Percentiles rank a stretch among this genome's conserved stretches.
phyloP scores from a whole-genome alignment of 2,888 invertebrate genomes.

The Pegoplata infirma region DNA sequence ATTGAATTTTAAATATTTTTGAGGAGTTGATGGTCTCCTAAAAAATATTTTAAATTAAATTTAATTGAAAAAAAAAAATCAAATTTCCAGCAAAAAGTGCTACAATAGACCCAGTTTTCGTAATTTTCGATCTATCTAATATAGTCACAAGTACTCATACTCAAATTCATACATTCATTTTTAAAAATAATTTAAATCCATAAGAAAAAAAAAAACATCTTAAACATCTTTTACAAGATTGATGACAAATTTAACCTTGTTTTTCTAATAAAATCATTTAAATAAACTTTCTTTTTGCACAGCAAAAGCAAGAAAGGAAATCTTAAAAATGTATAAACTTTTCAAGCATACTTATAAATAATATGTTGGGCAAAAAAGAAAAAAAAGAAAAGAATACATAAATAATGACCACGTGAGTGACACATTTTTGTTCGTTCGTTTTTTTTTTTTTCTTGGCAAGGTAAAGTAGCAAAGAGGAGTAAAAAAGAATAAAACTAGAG shows the following conservation, averaged over 20 bases:
- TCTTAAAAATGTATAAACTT: not conserved
- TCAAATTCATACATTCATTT: too few species aligned
- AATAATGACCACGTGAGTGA: conserved; percentile 49
- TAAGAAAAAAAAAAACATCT: too few species aligned
- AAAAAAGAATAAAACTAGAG: conserved; percentile 3
- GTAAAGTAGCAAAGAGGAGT: not conserved
- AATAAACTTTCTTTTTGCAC: conserved; percentile 8
- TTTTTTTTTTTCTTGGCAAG: conserved; percentile 28
- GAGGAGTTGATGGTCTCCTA: too few species aligned
- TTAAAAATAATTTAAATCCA: too few species aligned
- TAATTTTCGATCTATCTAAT: too few species aligned
- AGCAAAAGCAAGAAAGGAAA: not conserved
- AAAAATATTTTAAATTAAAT: too few species aligned
- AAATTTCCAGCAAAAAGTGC: too few species aligned
- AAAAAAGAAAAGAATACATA: conserved; percentile 16
- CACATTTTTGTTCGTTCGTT: conserved; percentile 11
- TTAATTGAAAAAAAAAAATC: too few species aligned
- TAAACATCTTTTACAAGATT: conserved; percentile 38
- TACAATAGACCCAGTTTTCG: too few species aligned
- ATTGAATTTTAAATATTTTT: too few species aligned
- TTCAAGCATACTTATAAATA: not conserved
- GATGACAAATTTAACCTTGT: conserved; percentile 47
- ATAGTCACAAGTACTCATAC: too few species aligned
- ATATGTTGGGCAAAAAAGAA: not conserved
- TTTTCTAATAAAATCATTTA: conserved; percentile 36